Evolutionary conservation across 2,888 invertebrate genomes (phyloP), one percentile per base, ranked within the genome.

Genomic region (Pollenia angustigena): DNA sequence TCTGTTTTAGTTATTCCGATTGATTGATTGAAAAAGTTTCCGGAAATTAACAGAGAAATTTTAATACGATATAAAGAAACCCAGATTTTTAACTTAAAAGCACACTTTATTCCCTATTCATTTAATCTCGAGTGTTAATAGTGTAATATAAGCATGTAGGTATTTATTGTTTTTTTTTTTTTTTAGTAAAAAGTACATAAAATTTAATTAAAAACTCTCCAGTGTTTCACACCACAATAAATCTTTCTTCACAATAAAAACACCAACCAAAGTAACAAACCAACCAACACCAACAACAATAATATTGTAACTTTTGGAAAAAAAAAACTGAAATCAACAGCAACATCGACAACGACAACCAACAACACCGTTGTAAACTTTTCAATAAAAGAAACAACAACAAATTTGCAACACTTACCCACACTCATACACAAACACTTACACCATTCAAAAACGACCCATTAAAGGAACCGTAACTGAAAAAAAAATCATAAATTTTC

Each of bases 121-220:
- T 14, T 7, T 12, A 16, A 23, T 4, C 2, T 4, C 7, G 56
- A 52, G 71, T 58, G 44, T 46, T 9, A 64, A 46, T 18, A 11
- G 42, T 9, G 8, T 54, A 10, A 62, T 56, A 42, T 71, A 68
- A 32, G 14, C 50, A 54, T 58, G 14, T 74, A 18, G 54, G 12
- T 14, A 14, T 76, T 58, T 18, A n/a, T n/a, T n/a, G n/a, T n/a
- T 32, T 32, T 32, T 6, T 32, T 32, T 4, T 32, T 32, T 32
- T 32, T 32, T 32, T 48, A 69, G 50, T 64, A 4, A 14, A 42
- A 68, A 72, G 54, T 79, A 74, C 78, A 81, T 81, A 78, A 85
- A 82, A 79, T 85, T 82, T 85, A 82, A 85, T 85, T 82, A 82
- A 82, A 84, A 84, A 81, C 76, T 81, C 81, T 84, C 60, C 66